phyloP scores from a whole-genome alignment of 2,797 vertebrate genomes.

The Sylvia borin region DNA sequence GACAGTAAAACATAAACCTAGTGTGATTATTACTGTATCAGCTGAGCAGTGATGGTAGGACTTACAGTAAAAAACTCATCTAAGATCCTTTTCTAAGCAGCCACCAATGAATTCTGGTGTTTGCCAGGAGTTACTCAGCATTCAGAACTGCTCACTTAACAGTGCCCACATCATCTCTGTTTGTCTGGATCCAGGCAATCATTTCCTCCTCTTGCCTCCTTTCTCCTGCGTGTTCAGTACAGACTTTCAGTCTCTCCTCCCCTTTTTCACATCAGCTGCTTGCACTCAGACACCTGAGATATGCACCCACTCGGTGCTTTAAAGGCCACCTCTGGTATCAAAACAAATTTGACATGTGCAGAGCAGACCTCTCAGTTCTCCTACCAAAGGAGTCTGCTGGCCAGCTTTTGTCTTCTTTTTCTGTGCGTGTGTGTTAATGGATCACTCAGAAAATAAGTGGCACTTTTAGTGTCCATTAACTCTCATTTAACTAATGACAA shows the following conservation, averaged over 20 bases:
- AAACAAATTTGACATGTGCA: neutral
- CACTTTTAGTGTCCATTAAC: conserved; percentile 65
- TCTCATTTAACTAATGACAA: conserved; percentile 65
- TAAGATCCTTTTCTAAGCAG: neutral
- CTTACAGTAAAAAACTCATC: neutral
- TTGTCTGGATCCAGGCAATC: neutral
- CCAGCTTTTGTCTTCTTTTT: neutral
- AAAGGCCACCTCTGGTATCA: neutral
- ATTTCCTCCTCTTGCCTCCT: neutral
- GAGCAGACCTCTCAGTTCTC: conserved; percentile 19
- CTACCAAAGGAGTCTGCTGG: conserved; percentile 11
- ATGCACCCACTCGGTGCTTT: neutral
- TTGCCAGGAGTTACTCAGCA: neutral
- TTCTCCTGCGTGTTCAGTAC: neutral
- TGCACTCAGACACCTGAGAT: neutral
- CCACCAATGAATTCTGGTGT: neutral
- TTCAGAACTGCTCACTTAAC: neutral
- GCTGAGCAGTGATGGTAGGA: neutral
- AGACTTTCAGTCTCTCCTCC: neutral
- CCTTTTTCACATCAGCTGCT: neutral
- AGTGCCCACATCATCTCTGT: neutral
- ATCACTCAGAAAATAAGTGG: conserved; percentile 64
- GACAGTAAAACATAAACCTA: neutral
- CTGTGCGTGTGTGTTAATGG: neutral
- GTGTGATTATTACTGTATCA: neutral